Evolutionary conservation across 92 coral and sea anemone species (phyloP).

Genomic region (Plumapathes pennacea): DNA sequence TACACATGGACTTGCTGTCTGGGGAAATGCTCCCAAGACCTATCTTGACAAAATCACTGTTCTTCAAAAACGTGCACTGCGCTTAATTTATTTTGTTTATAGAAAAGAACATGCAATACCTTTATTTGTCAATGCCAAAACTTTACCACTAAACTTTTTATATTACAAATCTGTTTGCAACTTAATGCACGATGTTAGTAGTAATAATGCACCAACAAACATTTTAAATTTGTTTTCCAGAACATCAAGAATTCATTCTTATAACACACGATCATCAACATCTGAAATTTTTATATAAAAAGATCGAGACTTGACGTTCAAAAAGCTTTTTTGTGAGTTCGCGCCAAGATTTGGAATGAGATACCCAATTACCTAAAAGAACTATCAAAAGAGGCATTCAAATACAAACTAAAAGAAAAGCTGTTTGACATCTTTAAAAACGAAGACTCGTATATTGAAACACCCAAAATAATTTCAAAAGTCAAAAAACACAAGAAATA

Average conservation of each 20-base stretch:
- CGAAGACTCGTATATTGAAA: too few relatives aligned
- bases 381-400: too few relatives aligned
- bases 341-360: too few relatives aligned
- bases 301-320: too few relatives aligned
- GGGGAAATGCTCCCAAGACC: constrained; percentile 28
- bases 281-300: not conserved
- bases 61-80: constrained; percentile 15
- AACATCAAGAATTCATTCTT: constrained; percentile 16
- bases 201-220: constrained; percentile 2
- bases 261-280: constrained; percentile 27
- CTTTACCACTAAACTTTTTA: constrained; percentile 26
- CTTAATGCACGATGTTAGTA: constrained; percentile 16
- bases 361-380: too few relatives aligned
- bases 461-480: too few relatives aligned
- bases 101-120: constrained; percentile 25
- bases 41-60: constrained; percentile 10
- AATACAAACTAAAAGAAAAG: too few relatives aligned
- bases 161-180: constrained; percentile 9
- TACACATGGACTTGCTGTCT: constrained; percentile 20
- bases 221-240: constrained; percentile 25
- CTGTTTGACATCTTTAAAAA: too few relatives aligned
- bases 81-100: constrained; percentile 13
- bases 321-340: too few relatives aligned
- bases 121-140: constrained; percentile 24
- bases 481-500: too few relatives aligned